Evolutionary conservation across 2,888 invertebrate genomes (phyloP), one percentile per base, ranked within the genome.

Genomic region (Melieria omissa): DNA sequence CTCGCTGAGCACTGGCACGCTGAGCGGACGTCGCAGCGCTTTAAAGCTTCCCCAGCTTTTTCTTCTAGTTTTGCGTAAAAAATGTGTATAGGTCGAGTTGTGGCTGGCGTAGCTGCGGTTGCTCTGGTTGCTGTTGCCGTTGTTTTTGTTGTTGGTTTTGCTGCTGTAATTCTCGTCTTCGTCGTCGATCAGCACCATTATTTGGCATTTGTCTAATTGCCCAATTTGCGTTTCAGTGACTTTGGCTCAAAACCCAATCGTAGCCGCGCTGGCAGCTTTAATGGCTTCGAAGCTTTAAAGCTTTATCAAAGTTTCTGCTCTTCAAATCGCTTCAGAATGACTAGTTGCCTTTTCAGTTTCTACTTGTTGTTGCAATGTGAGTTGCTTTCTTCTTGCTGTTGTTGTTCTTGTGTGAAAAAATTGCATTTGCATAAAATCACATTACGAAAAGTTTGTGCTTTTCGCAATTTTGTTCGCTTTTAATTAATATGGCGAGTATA

Each of bases 401-500:
- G 29, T 29, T 29, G 29, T 29, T 29, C 29, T 29, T 29, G 29
- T 29, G 29, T 29, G 29, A 29, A 29, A 29, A 29, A 29, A 29
- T 29, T 29, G 29, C 29, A 29, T 29, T 29, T 29, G 29, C 29
- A 29, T 29, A 29, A 29, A 29, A 29, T 29, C 29, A 29, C 29
- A 29, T 29, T 29, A 2, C 29, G 29, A 29, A 29, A 29, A 29
- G 29, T 72, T 66, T 46, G 29, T 60, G 49, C 55, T 73, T 69
- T 47, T 54, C 55, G 45, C 41, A 60, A 10, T 75, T 60, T 54
- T 72, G 52, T 68, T 62, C 61, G 44, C 10, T 69, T 73, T 66
- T 57, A 72, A 58, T 76, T 68, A 78, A 78, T 80, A 83, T 84
- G 85, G 84, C 84, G 82, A 84, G 84, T 83, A 80, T 82, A 78